These are phyloP conservation scores for Anticlea derivata DNA, from an alignment of 2,888 invertebrate species.

Conservation along the genomic window DNA sequence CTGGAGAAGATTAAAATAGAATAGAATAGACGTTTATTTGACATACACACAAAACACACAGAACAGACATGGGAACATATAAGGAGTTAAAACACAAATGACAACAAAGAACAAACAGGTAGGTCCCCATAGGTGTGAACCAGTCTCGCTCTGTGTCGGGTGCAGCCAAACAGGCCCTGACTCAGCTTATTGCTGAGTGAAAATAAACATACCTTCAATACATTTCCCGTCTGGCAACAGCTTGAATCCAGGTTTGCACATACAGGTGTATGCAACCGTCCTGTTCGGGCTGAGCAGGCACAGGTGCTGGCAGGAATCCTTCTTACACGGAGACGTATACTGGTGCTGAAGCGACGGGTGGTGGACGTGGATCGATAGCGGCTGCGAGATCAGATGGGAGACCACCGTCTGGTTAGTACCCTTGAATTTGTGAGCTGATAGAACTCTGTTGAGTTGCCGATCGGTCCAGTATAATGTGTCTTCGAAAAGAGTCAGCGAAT, in stretches of 20 bases:
- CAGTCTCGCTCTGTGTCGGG: too few relatives aligned
- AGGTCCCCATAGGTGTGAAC: too few relatives aligned
- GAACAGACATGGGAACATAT: too few relatives aligned
- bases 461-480: slow-evolving; percentile 99
- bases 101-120: too few relatives aligned
- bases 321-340: slow-evolving; percentile 89
- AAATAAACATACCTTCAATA: slow-evolving; percentile 77
- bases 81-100: too few relatives aligned
- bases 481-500: slow-evolving; percentile 97
- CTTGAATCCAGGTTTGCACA: slow-evolving; percentile 95
- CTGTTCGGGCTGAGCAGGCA: slow-evolving; percentile 94
- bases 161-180: too few relatives aligned
- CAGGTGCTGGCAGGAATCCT: slow-evolving; percentile 90
- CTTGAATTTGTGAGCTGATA: slow-evolving; percentile 95
- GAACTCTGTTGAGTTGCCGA: slow-evolving; percentile 94
- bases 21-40: too few relatives aligned
- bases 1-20: too few relatives aligned
- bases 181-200: too few relatives aligned
- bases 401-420: slow-evolving; percentile 97
- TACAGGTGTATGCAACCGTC: slow-evolving; percentile 90
- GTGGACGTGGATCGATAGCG: slow-evolving; percentile 96
- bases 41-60: too few relatives aligned
- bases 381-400: slow-evolving; percentile 96
- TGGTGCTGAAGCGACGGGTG: slow-evolving; percentile 97
- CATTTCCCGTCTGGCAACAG: slow-evolving; percentile 87